Conservation (phyloP, 2,797 vertebrate genomes). For the Chaetophractus vellerosus region DNA sequence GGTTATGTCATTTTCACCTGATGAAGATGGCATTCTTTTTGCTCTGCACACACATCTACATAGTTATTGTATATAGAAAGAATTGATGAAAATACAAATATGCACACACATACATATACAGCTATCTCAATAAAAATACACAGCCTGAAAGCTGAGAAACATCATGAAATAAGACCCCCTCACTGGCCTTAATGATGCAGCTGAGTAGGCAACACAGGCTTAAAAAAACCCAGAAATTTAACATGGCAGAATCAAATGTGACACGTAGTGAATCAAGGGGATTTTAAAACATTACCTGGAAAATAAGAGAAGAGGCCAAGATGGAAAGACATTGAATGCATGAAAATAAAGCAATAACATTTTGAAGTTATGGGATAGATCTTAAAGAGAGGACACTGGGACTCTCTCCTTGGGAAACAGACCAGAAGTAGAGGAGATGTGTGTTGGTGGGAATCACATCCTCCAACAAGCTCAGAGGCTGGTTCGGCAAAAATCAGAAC, state of each 20-base stretch:
- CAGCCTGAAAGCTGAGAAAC: conserved; percentile 68
- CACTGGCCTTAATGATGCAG: conserved; percentile 54
- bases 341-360: conserved; percentile 5
- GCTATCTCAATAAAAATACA: conserved; percentile 53
- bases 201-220: conserved; percentile 38
- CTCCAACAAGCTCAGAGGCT: conserved; percentile 21
- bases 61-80: conserved; percentile 55
- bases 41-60: not conserved
- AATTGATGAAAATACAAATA: conserved; percentile 46
- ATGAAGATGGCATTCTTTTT: conserved; percentile 34
- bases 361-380: conserved; percentile 45
- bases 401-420: conserved; percentile 26
- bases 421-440: conserved; percentile 1
- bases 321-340: conserved; percentile 22
- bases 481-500: conserved; percentile 70
- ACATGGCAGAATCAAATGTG: conserved; percentile 70
- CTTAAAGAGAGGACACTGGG: conserved; percentile 21
- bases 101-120: not conserved
- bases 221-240: conserved; percentile 62
- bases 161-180: conserved; percentile 64
- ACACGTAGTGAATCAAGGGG: conserved; percentile 46
- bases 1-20: not conserved
- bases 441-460: not conserved
- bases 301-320: conserved; percentile 66
- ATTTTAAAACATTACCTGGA: conserved; percentile 71